Base-by-base conservation (phyloP, 1,140 invertebrate species). In the Ceratosolen fusciceps region DNA sequence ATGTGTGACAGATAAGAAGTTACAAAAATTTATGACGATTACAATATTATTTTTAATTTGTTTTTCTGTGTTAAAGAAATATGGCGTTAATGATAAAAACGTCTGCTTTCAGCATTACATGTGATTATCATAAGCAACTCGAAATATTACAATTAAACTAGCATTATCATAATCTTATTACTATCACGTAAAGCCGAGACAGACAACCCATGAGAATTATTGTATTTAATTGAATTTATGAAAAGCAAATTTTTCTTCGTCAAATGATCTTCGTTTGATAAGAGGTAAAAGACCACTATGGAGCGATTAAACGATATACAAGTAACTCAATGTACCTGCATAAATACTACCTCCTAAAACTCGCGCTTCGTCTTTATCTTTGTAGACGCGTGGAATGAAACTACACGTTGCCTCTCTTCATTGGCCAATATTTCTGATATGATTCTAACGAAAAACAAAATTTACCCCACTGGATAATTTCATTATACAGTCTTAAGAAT, bases 391-490 rank as follows among this genome's bases (percentile, higher is more conserved):
- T 70, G 52, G 37, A 47, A 54, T 19, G 16, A 77, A 77, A 77
- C 68, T 77, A 73, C 70, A 73, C 77, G 70, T 73, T 70, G 77
- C 39, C 31, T 43, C 43, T 73, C 43, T 52, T 65, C 58, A 73
- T 73, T 79, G 77, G 77, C 70, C 34, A 65, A 72, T 39, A 68
- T 34, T 29, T n/a, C 24, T 58, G 75, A 71, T 77, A 77, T 19
- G 21, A 12, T 37, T 76, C 49, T 68, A 31, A 54, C 62, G 74
- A 76, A 68, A 75, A 76, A 76, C 39, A 76, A 67, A 67, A 76
- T 54, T 54, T 76, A n/a, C 26, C n/a, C n/a, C 60, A 34, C 60
- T 65, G 12, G 19, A 52, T 65, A 49, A 47, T 2, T 34, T n/a
- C 7, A 75, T 47, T 74, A 47, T 7, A 47, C 43, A 29, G 56